Conservation (phyloP, 2,797 vertebrate genomes). For the Pangasius djambal region DNA sequence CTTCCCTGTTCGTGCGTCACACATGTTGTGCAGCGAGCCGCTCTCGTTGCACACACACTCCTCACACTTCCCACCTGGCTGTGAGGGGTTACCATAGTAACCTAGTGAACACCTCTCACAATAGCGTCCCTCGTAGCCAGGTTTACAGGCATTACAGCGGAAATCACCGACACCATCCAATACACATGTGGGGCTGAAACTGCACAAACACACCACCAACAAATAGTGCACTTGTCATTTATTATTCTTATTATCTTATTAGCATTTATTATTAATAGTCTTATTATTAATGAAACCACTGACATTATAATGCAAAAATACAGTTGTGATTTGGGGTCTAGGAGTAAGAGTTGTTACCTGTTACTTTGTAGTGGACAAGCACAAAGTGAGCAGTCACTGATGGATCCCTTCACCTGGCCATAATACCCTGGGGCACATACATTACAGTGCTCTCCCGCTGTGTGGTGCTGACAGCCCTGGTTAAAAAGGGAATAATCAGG, state of each 20-base stretch:
- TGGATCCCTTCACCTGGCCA: constrained; percentile 81
- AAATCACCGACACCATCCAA: constrained; percentile 80
- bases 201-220: constrained; percentile 61
- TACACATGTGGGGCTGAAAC: constrained; percentile 91
- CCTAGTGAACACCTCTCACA: constrained; percentile 90
- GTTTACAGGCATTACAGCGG: constrained; percentile 82
- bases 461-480: constrained; percentile 87
- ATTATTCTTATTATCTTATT: background rate
- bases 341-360: constrained; percentile 61
- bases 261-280: background rate
- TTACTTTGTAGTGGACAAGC: constrained; percentile 84
- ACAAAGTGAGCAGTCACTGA: constrained; percentile 85
- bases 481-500: background rate
- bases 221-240: background rate
- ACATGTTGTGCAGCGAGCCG: constrained; percentile 77
- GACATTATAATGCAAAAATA: background rate
- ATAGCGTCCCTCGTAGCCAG: constrained; percentile 87
- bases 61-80: constrained; percentile 73
- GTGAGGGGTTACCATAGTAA: constrained; percentile 83
- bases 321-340: background rate
- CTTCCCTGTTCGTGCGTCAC: constrained; percentile 77
- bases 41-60: constrained; percentile 77
- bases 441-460: constrained; percentile 80
- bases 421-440: constrained; percentile 85
- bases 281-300: background rate